phyloP scores from a whole-genome alignment of 2,113 vertebrate genomes.

The Thryonomys swinderianus region DNA sequence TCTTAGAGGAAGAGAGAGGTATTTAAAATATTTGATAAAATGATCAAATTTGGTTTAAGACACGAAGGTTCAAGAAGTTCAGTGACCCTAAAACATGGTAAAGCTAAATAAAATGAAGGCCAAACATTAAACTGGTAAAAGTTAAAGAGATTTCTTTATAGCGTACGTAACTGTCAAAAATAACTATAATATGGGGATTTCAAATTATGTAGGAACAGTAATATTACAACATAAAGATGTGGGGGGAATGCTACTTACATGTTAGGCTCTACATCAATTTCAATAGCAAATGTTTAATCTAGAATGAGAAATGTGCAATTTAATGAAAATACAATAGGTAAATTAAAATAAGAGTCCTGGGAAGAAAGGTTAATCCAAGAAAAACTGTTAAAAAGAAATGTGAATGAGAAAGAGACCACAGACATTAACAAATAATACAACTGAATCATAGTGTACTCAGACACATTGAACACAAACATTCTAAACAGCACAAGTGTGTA shows the following conservation, averaged over 20 bases:
- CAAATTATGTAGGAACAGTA: neutral
- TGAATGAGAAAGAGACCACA: neutral
- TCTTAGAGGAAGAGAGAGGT: neutral
- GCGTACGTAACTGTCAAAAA: neutral
- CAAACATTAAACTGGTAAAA: neutral
- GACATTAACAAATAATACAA: neutral
- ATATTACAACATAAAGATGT: neutral
- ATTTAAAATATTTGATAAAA: neutral
- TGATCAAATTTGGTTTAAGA: neutral
- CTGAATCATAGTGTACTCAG: neutral
- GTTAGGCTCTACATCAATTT: neutral
- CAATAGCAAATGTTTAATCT: neutral
- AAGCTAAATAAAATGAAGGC: neutral
- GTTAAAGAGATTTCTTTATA: neutral
- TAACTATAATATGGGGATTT: neutral
- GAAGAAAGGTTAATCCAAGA: neutral
- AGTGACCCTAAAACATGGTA: neutral
- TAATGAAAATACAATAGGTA: neutral
- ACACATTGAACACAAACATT: neutral
- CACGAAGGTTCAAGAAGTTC: neutral
- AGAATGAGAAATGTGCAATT: neutral
- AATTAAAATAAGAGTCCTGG: neutral
- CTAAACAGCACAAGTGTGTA: neutral
- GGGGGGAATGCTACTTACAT: neutral
- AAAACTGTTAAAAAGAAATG: neutral